phyloP scores from a whole-genome alignment of 2,888 invertebrate genomes.

The Agrilus cyanescens region DNA sequence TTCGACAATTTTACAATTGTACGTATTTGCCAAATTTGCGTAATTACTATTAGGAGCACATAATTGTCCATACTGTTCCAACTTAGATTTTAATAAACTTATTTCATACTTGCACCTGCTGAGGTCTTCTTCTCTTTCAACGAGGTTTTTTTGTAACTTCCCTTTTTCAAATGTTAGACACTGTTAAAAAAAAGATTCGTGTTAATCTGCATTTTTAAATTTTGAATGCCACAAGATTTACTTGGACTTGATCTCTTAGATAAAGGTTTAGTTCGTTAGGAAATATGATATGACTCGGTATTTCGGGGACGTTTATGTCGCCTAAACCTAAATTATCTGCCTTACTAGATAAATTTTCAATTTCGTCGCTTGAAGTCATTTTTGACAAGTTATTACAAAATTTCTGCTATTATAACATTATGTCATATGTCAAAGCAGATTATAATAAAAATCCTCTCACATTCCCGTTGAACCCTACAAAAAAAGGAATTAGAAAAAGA shows the following conservation, averaged over 20 bases:
- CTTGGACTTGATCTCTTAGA: constrained; percentile 47
- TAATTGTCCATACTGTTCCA: not conserved
- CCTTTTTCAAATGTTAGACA: constrained; percentile 44
- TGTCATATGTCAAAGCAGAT: too few relatives aligned
- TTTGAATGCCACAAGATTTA: constrained; percentile 22
- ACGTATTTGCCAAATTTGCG: constrained; percentile 35
- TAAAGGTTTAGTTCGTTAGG: constrained; percentile 50
- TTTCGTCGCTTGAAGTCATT: too few relatives aligned
- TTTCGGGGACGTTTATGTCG: constrained; percentile 13
- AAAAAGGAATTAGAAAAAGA: too few relatives aligned
- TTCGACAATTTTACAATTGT: constrained; percentile 53
- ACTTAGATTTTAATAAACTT: not conserved
- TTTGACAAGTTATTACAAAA: too few relatives aligned
- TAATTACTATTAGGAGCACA: not conserved
- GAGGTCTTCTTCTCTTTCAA: constrained; percentile 32
- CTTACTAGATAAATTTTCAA: not conserved
- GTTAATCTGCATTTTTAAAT: not conserved
- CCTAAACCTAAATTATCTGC: constrained; percentile 14
- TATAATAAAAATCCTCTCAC: too few relatives aligned
- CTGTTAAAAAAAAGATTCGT: constrained; percentile 24
- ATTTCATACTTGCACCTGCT: not conserved
- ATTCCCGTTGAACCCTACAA: too few relatives aligned
- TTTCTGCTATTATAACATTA: too few relatives aligned
- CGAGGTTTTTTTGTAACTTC: constrained; percentile 39
- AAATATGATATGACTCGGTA: constrained; percentile 40